Evolutionary conservation across 2,888 invertebrate genomes (phyloP).

Genomic region (Notodonta dromedarius): DNA sequence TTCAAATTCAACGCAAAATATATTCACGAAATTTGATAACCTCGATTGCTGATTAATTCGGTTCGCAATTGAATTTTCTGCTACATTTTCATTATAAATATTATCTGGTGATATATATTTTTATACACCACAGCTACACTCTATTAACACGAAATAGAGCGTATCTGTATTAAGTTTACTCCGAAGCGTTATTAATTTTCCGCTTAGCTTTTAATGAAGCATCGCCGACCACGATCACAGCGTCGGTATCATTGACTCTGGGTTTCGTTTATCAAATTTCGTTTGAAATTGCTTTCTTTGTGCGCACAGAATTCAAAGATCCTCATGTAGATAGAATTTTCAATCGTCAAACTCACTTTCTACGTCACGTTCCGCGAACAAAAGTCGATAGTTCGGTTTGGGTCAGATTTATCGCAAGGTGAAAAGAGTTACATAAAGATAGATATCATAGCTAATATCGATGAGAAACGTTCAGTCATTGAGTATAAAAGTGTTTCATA

Average conservation of each 20-base stretch:
- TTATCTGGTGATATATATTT: background rate
- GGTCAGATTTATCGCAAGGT: slow-evolving; percentile 34
- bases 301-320: slow-evolving; percentile 37
- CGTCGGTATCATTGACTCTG: slow-evolving; percentile 62
- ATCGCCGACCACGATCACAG: slow-evolving; percentile 38
- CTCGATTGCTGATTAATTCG: no score
- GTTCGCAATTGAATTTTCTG: no score
- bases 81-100: background rate
- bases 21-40: no score
- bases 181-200: slow-evolving; percentile 7
- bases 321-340: slow-evolving; percentile 45
- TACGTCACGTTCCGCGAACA: slow-evolving; percentile 54
- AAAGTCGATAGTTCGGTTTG: slow-evolving; percentile 40
- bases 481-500: slow-evolving; percentile 62
- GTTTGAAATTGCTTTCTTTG: slow-evolving; percentile 58
- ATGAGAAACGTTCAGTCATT: slow-evolving; percentile 58
- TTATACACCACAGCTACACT: background rate
- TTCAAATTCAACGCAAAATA: no score
- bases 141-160: background rate
- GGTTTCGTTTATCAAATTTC: slow-evolving; percentile 55
- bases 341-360: slow-evolving; percentile 63
- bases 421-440: slow-evolving; percentile 45
- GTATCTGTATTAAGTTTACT: background rate
- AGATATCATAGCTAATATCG: slow-evolving; percentile 53
- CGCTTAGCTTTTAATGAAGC: slow-evolving; percentile 23